Base-by-base conservation (phyloP, 2,888 invertebrate genomes). In the Carabus problematicus region DNA sequence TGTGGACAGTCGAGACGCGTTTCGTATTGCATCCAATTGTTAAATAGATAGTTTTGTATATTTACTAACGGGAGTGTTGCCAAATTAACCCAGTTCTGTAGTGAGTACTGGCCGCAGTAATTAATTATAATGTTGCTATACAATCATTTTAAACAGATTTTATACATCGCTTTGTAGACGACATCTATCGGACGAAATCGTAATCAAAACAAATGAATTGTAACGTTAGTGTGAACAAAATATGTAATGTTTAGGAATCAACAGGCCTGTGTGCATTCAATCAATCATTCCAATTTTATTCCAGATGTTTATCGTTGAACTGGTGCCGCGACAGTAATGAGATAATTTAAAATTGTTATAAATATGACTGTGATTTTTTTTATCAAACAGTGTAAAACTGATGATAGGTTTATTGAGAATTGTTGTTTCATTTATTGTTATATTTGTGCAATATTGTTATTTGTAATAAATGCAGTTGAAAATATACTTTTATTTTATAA, bases 131-230 rank as follows among this genome's bases (percentile, higher is more conserved):
- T 52, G 9, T 52, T 67, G 60, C 67, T 67, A 67, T 52, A 67
- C 67, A 67, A 67, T 67, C 67, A 67, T 67, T 67, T 60, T 54
- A 59, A 67, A 60, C 49, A n/a, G n/a, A 41, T 60, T 60, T 67
- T 67, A 66, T 66, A 66, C 66, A 66, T 66, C 16, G 66, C 59
- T 66, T 58, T 12, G n/a, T 66, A 66, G 66, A 6, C 2, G 29
- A 29, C 29, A 29, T 29, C 6, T 29, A 29, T 29, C 12, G 16
- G 16, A 52, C 52, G 29, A 52, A 49, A 47, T 47, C 47, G 12
- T 3, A 6, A 52, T 52, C 52, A 52, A 29, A 29, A 29, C 29
- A 29, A n/a, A 29, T 29, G 29, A 29, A 29, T 29, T 29, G n/a
- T n/a, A 3, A 29, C 29, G 29, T 29, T n/a, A 29, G 3, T 29